These are phyloP conservation scores for Drosophila prosaltans DNA, from an alignment of 1,140 invertebrate species.

Conservation along the genomic window DNA sequence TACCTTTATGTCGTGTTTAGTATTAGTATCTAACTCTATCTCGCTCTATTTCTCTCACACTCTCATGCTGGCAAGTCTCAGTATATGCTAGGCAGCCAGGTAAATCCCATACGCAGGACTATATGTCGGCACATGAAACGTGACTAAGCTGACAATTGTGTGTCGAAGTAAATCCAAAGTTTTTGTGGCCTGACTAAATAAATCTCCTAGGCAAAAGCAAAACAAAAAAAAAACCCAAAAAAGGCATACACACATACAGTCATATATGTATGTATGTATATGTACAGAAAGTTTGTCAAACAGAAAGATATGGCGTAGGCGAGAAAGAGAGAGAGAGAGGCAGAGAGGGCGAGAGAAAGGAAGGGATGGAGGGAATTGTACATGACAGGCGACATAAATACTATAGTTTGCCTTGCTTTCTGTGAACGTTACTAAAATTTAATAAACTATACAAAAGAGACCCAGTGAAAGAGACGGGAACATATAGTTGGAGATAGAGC, in stretches of 20 bases:
- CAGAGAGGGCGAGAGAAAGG: background rate
- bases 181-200: slow-evolving; percentile 78
- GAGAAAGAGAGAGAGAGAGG: background rate
- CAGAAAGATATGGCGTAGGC: slow-evolving; percentile 46
- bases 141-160: slow-evolving; percentile 81
- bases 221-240: slow-evolving; percentile 19
- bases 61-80: background rate
- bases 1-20: slow-evolving; percentile 80
- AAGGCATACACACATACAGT: too few species aligned
- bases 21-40: slow-evolving; percentile 52
- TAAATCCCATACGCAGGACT: slow-evolving; percentile 12
- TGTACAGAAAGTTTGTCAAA: slow-evolving; percentile 42
- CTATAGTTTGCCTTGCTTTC: slow-evolving; percentile 15
- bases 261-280: too few species aligned
- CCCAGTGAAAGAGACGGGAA: background rate
- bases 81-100: background rate
- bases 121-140: slow-evolving; percentile 66
- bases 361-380: slow-evolving; percentile 7
- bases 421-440: slow-evolving; percentile 35
- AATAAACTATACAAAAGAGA: slow-evolving; percentile 41
- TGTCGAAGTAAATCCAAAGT: slow-evolving; percentile 79
- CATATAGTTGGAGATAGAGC: background rate
- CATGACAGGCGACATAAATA: slow-evolving; percentile 56
- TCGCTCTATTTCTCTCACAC: background rate
- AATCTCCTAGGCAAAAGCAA: slow-evolving; percentile 60